A percentile compares a stretch with the other conserved stretches of the same genome.
Evolutionary conservation across 2,888 invertebrate genomes (phyloP).

Genomic region (Pristionchus maxplancki): DNA sequence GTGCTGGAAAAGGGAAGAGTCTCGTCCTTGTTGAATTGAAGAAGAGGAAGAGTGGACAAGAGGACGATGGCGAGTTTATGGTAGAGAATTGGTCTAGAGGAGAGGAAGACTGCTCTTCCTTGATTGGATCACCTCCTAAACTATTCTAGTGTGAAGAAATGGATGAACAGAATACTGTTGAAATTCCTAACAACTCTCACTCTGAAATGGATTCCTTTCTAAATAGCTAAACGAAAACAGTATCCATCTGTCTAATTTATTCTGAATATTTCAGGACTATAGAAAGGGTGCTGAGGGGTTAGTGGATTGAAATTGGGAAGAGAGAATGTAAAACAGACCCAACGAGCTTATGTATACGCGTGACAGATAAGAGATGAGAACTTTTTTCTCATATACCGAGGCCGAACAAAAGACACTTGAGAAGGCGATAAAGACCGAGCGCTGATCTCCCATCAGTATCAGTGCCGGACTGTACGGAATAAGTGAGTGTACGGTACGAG

Average conservation of each 20-base stretch:
- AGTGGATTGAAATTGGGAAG: not conserved
- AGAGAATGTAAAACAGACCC: not conserved
- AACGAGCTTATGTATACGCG: not conserved
- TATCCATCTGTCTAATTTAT: too few species aligned
- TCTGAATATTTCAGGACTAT: too few species aligned
- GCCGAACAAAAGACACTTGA: not conserved
- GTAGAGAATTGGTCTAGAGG: not conserved
- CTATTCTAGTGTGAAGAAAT: not conserved
- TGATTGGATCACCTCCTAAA: not conserved
- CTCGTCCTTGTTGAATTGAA: not conserved
- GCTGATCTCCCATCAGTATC: not conserved
- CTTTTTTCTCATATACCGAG: not conserved
- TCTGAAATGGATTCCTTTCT: too few species aligned
- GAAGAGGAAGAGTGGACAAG: not conserved
- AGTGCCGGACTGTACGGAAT: not conserved
- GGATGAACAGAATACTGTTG: too few species aligned
- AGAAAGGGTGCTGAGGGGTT: not conserved
- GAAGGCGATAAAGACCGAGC: not conserved
- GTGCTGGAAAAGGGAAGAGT: slow-evolving; percentile 31
- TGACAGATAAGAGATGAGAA: not conserved
- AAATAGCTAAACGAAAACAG: too few species aligned
- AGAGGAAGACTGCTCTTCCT: not conserved
- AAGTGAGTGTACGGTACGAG: not conserved
- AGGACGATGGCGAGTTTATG: not conserved
- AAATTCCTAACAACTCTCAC: too few species aligned